Base-by-base conservation (phyloP, 1,140 invertebrate species). In the Stegodyphus dumicola region DNA sequence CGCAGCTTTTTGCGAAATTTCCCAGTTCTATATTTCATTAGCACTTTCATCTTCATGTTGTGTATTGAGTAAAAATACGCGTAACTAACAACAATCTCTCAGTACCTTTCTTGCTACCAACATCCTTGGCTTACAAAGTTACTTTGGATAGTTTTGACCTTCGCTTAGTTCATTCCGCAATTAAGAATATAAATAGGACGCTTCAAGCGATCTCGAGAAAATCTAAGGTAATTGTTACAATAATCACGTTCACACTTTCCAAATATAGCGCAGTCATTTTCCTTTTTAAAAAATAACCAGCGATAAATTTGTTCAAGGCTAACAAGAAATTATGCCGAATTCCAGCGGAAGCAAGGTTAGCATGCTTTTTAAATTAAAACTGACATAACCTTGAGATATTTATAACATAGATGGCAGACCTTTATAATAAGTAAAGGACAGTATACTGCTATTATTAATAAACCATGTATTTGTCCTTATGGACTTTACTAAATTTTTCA, bases 1-100 rank as follows among this genome's bases (percentile, higher is more conserved):
- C 11, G 54, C 7, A 17, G 52, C 15, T 7, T 52, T 7, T 9
- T 11, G 11, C 71, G 13, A 10, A 5, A n/a, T 6, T 49, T 76
- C 18, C 80, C 33, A 2, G n/a, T 52, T 10, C 74, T 48, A 56
- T 48, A 64, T 13, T 77, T 18, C 65, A 85, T 18, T 53, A 85
- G 33, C 74, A 85, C 81, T 18, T 85, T 76, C 81, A 85, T 77
- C 81, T 85, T 85, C 81, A 85, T 79, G 33, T 11, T 70, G 51
- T 53, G 5, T 13, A n/a, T 17, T 64, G 13, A 53, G 33, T 6
- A 54, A 74, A 53, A 53, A 17, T 53, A 6, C 15, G n/a, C 52
- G 71, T 52, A 9, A 6, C 6, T 11, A 10, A 7, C 9, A 71
- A 48, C 15, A 52, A 49, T 33, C 15, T 9, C 7, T n/a, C 33